Base-by-base conservation (phyloP, 1,140 invertebrate species). In the Danaus plexippus region DNA sequence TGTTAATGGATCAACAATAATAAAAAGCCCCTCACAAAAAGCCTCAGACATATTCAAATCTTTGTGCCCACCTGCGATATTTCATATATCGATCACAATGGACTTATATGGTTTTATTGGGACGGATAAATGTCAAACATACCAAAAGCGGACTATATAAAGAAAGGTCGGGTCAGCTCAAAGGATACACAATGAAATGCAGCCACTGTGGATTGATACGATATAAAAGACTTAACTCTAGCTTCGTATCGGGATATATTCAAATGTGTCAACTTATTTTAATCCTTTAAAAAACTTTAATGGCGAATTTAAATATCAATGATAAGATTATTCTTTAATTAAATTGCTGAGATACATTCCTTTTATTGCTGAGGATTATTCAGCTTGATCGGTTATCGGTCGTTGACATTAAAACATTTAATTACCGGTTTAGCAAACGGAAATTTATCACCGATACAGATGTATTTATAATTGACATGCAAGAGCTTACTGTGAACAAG, bases 1-100 rank as follows among this genome's bases (percentile, higher is more conserved):
- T 67, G 67, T 77, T 82, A 81, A 80, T 80, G 75, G 77, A 73
- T 65, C 74, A 59, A 76, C 71, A 73, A 78, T 81, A 80, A 81
- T 81, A 80, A 81, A 75, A 80, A 73, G 55, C 59, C 59, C 56
- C 53, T 58, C 67, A 75, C 64, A 75, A 78, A 80, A 75, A 71
- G 64, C 62, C 50, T 63, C 63, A 61, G 71, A 64, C 63, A 56
- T 71, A 79, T 83, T 78, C 69, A 69, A 73, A 75, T 71, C 69
- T 76, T 75, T 77, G 80, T 71, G 66, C 66, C 66, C 64, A 62
- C 52, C 63, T 63, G 63, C 64, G 64, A 74, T 77, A 73, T 68
- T 66, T 66, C 66, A 63, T 66, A 61, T 66, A 50, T 61, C 58
- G 55, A 55, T 69, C 51, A 68, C 72, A 68, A 73, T 70, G 15